phyloP scores from a whole-genome alignment of 2,113 vertebrate genomes.

The Ibidorhyncha struthersii region DNA sequence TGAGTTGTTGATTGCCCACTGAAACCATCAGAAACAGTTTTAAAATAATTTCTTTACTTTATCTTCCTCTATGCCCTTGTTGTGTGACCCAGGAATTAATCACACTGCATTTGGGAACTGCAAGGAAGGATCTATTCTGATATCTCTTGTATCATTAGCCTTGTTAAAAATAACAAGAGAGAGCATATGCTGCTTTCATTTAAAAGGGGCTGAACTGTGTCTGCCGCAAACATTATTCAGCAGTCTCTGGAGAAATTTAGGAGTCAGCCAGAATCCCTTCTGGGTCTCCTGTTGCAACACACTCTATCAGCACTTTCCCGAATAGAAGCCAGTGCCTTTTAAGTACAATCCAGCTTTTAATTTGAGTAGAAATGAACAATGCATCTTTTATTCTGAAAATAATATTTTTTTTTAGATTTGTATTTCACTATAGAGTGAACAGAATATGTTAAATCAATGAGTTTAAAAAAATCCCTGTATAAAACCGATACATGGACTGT shows the following conservation, averaged over 20 bases:
- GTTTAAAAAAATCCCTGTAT: background rate
- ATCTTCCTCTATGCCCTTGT: background rate
- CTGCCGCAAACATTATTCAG: constrained; percentile 27
- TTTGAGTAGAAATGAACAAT: background rate
- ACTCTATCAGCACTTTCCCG: constrained; percentile 20
- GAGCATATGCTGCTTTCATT: constrained; percentile 28
- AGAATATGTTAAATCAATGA: background rate
- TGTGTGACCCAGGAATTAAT: background rate
- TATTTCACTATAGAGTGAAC: background rate
- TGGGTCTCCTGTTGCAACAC: constrained; percentile 20
- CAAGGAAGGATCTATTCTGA: background rate
- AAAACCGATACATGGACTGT: background rate
- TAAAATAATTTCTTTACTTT: background rate
- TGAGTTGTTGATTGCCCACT: background rate
- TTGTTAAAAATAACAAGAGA: constrained; percentile 31
- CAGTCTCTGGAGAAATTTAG: constrained; percentile 35
- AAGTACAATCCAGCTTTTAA: constrained; percentile 19
- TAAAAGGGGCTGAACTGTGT: constrained; percentile 9
- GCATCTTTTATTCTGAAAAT: background rate
- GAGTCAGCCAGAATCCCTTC: constrained; percentile 18
- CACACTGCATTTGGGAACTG: background rate
- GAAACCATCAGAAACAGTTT: background rate
- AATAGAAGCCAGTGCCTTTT: constrained; percentile 12
- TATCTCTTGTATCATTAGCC: background rate
- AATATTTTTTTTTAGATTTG: background rate